phyloP scores from a whole-genome alignment of 2,113 vertebrate species.

The Aramus guarauna region DNA sequence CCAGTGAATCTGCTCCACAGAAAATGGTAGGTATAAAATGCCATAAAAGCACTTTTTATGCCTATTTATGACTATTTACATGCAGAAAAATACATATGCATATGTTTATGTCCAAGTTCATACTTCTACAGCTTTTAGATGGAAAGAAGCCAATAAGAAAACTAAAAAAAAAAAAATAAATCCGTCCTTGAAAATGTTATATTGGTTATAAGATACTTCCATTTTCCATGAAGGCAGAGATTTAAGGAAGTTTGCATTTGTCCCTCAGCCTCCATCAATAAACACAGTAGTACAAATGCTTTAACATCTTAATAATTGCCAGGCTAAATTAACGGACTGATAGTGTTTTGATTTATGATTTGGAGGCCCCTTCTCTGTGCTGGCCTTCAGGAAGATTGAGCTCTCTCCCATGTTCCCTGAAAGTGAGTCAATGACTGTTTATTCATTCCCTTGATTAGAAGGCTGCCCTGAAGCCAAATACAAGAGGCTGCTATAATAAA shows the following conservation, averaged over 20 bases:
- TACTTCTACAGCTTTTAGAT: background rate
- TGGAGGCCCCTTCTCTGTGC: conserved; percentile 20
- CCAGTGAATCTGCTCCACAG: background rate
- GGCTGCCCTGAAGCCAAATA: conserved; percentile 72
- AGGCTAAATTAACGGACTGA: conserved; percentile 59
- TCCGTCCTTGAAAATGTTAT: background rate
- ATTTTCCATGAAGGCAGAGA: background rate
- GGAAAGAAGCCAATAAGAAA: background rate
- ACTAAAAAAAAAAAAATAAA: background rate
- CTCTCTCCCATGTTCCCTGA: conserved; percentile 52
- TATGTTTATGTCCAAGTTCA: background rate
- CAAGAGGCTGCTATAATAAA: conserved; percentile 69
- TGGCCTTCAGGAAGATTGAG: conserved; percentile 67
- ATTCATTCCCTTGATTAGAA: conserved; percentile 76
- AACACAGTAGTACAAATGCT: conserved; percentile 40
- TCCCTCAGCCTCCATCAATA: conserved; percentile 33
- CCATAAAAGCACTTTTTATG: background rate
- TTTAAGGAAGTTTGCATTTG: background rate
- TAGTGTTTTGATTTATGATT: conserved; percentile 71
- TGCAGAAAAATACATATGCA: background rate
- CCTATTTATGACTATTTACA: background rate
- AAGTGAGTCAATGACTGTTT: conserved; percentile 74
- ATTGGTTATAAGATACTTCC: background rate
- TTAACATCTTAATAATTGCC: conserved; percentile 70
- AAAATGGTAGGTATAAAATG: background rate